Evolutionary conservation across 2,888 invertebrate genomes (phyloP).

Genomic region (Agrilus cyanescens): DNA sequence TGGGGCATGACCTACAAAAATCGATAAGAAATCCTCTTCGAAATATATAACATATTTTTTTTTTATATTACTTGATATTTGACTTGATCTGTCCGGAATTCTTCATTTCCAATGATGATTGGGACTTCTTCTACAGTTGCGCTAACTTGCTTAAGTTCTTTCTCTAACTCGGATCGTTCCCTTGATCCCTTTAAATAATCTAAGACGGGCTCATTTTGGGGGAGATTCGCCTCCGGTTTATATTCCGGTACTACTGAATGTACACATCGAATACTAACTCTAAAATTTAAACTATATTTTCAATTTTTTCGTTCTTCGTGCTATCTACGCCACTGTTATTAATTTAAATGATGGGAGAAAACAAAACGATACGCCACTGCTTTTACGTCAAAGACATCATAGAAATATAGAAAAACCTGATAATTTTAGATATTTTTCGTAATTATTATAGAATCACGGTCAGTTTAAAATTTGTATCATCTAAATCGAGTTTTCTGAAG

Average conservation of each 20-base stretch:
- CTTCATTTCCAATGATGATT: constrained; percentile 90
- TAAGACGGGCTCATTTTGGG: constrained; percentile 70
- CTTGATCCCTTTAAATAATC: constrained; percentile 71
- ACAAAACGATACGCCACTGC: too few relatives aligned
- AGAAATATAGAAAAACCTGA: too few relatives aligned
- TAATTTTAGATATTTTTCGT: too few relatives aligned
- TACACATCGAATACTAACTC: constrained; percentile 38
- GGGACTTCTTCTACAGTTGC: constrained; percentile 73
- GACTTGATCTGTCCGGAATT: constrained; percentile 61
- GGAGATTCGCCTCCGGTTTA: constrained; percentile 52
- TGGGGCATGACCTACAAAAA: constrained; percentile 63
- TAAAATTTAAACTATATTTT: constrained; percentile 17
- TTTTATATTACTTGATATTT: constrained; percentile 55
- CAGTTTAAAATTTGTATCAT: too few relatives aligned
- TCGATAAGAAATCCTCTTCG: constrained; percentile 4
- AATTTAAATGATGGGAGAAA: too few relatives aligned
- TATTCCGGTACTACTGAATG: constrained; percentile 54
- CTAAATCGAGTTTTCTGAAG: too few relatives aligned
- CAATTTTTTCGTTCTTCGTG: too few relatives aligned
- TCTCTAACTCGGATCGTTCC: constrained; percentile 64
- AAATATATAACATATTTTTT: constrained; percentile 1
- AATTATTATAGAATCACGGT: too few relatives aligned
- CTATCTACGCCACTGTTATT: too few relatives aligned
- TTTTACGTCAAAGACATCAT: too few relatives aligned
- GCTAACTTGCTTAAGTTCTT: constrained; percentile 54